A percentile compares a stretch with the other conserved stretches of the same genome.
Evolutionary conservation across 2,888 invertebrate genomes (phyloP).

Genomic region (Teinopalpus imperialis): DNA sequence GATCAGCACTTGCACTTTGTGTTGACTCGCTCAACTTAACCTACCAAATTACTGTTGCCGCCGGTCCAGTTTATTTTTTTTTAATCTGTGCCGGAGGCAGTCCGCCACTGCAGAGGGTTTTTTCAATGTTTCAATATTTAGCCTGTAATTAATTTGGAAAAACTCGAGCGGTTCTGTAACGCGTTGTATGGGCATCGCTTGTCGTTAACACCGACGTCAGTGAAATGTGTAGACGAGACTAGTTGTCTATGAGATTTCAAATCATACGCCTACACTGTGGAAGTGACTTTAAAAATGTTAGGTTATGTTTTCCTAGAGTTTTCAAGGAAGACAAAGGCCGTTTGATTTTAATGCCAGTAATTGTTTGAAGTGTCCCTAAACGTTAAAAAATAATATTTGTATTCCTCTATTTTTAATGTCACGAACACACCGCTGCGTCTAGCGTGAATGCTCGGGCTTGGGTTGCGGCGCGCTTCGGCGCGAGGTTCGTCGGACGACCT

Average conservation of each 20-base stretch:
- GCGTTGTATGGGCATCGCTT: conserved; percentile 79
- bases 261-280: conserved; percentile 33
- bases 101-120: conserved; percentile 36
- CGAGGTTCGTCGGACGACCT: conserved; percentile 29
- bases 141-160: conserved; percentile 26
- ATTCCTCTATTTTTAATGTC: conserved; percentile 36
- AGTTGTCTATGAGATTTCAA: conserved; percentile 28
- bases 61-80: conserved; percentile 31
- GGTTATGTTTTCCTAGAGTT: conserved; percentile 26
- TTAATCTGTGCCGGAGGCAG: conserved; percentile 31
- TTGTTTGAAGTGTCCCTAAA: too few species aligned
- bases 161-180: conserved; percentile 46
- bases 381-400: too few species aligned
- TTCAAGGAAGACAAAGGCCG: background rate
- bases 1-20: conserved; percentile 58
- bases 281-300: conserved; percentile 38
- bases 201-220: conserved; percentile 76
- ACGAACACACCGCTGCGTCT: conserved; percentile 61
- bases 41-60: conserved; percentile 62
- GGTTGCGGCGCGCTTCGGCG: conserved; percentile 61
- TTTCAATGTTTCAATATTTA: conserved; percentile 33
- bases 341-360: conserved; percentile 21
- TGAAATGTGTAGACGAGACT: conserved; percentile 49
- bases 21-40: conserved; percentile 55
- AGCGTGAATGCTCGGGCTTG: conserved; percentile 82